A percentile compares a stretch with the other conserved stretches of the same genome.
phyloP scores from a whole-genome alignment of 2,888 invertebrate species.

The Erynnis tages region DNA sequence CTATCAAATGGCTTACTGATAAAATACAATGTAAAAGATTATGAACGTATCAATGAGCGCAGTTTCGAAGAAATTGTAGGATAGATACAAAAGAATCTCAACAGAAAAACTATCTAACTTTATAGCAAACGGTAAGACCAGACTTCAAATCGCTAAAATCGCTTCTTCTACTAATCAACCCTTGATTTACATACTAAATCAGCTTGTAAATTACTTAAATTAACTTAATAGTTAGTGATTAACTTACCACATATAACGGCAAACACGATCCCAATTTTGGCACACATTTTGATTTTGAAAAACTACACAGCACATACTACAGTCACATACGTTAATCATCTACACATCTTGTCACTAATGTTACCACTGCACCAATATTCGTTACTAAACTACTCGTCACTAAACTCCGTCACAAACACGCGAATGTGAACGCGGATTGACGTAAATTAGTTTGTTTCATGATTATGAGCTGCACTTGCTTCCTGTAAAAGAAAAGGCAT shows the following conservation, averaged over 20 bases:
- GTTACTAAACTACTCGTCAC: conserved; percentile 13
- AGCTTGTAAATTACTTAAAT: not conserved
- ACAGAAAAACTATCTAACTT: too few relatives aligned
- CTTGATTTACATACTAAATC: too few relatives aligned
- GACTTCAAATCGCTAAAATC: too few relatives aligned
- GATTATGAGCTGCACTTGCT: not conserved
- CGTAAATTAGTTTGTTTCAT: conserved; percentile 17
- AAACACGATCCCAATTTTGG: conserved; percentile 53
- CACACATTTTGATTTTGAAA: conserved; percentile 59
- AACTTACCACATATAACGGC: conserved; percentile 62
- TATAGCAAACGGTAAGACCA: too few relatives aligned
- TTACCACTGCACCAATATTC: conserved; percentile 36
- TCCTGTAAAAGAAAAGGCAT: conserved; percentile 14
- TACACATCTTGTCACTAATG: conserved; percentile 49
- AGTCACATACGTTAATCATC: conserved; percentile 47
- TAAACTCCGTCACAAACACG: conserved; percentile 15
- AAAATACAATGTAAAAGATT: too few relatives aligned
- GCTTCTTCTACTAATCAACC: too few relatives aligned
- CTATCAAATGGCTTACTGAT: too few relatives aligned
- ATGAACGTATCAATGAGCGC: too few relatives aligned
- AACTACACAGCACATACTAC: conserved; percentile 55
- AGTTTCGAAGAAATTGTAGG: too few relatives aligned
- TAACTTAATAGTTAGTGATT: not conserved
- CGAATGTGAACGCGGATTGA: conserved; percentile 1
- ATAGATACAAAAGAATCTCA: too few relatives aligned